Evolutionary conservation across 2,888 invertebrate species (phyloP), one percentile per base, ranked within the genome.

Genomic region (Pheosia gnoma): DNA sequence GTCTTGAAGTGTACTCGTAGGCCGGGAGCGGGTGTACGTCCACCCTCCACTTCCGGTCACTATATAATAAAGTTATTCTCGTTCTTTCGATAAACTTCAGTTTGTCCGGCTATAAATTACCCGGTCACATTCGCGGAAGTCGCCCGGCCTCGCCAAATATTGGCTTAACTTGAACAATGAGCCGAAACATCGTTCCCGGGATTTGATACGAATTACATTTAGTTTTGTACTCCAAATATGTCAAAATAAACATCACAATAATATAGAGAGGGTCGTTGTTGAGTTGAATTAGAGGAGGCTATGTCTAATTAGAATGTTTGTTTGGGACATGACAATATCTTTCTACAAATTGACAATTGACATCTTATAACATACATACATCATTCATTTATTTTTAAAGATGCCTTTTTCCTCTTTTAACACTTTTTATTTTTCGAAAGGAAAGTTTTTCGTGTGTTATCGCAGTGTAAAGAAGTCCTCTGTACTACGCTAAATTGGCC

Each of bases 61-160:
- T 91, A 89, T 90, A 89, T 94, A 94, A 94, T 93, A 94, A 93
- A 93, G 92, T 94, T 92, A 93, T 93, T 93, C 90, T 82, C 90
- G 85, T 90, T 88, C 91, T 91, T 93, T 91, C 93, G 94, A 93
- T 93, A 93, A 92, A 94, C 90, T 93, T 89, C 87, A 91, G 88
- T 93, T 91, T 92, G 88, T 85, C 87, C 88, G 86, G 83, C 91
- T 79, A 93, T 94, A 93, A 93, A 93, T 93, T 93, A 93, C 88
- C 87, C 84, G 88, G 84, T 84, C 89, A 86, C 86, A 81, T 80
- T 86, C 84, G 83, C 87, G 87, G 86, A 87, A 85, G 83, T 84
- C 76, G 81, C 72, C 75, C 78, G 74, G 81, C 73, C 76, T 85
- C 80, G 85, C 86, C 89, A 91, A 93, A 93, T 92, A 93, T 93